A percentile compares a stretch with the other conserved stretches of the same genome.
These are phyloP conservation scores for Yponomeuta sedellus DNA, from an alignment of 2,888 invertebrate species.

Conservation along the genomic window DNA sequence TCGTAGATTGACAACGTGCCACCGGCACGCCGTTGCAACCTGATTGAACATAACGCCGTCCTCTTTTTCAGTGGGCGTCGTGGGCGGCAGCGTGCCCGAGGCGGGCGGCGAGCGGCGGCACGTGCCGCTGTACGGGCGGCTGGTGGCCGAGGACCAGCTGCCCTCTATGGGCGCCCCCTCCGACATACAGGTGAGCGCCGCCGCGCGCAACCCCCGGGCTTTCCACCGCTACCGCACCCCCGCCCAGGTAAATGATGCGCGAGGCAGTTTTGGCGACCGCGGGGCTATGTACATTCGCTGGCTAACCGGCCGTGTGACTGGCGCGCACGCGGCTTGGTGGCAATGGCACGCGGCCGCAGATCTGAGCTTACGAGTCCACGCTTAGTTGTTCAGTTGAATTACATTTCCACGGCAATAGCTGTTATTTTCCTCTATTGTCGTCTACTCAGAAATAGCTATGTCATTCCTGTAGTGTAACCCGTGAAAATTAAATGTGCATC, in stretches of 20 bases:
- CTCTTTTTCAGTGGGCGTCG: slow-evolving; percentile 66
- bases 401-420: no score
- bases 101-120: slow-evolving; percentile 78
- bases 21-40: no score
- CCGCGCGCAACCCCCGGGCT: slow-evolving; percentile 72
- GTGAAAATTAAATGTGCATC: no score
- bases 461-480: no score
- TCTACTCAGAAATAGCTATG: no score
- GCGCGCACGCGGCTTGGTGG: no score
- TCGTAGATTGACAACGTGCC: no score
- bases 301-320: neutral
- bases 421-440: no score
- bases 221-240: slow-evolving; percentile 70
- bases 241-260: slow-evolving; percentile 71
- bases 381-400: no score
- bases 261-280: slow-evolving; percentile 59
- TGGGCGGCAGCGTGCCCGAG: slow-evolving; percentile 66
- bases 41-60: no score
- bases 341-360: no score
- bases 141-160: slow-evolving; percentile 93
- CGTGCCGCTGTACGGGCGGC: slow-evolving; percentile 91
- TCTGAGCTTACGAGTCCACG: no score
- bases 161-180: slow-evolving; percentile 78
- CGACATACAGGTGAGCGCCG: slow-evolving; percentile 79
- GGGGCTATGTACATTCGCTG: neutral